Base-by-base conservation (phyloP, 2,888 invertebrate species). In the Hedychridium roseum region DNA sequence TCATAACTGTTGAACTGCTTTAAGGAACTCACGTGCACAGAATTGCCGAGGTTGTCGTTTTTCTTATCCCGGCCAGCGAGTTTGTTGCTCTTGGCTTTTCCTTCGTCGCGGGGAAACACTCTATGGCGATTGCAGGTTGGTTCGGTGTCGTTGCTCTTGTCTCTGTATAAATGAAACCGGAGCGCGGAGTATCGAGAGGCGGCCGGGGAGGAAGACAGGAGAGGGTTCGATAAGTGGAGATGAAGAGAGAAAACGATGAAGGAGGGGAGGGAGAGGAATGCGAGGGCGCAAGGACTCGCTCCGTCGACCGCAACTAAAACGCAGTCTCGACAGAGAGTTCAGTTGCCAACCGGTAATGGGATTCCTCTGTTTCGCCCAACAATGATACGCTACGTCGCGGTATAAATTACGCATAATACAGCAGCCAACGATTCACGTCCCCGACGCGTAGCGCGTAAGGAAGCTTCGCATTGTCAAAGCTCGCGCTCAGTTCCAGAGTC, bases 311-410 rank as follows among this genome's bases (percentile, higher is more conserved):
- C 68, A 70, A 70, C 73, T 70, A 70, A 72, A 74, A 70, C 67
- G 68, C 55, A 56, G 61, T 60, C 62, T 50, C 68, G 57, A 66
- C 64, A 67, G 68, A 66, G 68, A 69, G 66, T 70, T 70, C 68
- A 70, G 69, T 71, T 71, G 70, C 72, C 68, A 73, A 69, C 70
- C 71, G 68, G 75, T 76, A 76, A 76, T 75, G 75, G 74, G 70
- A 74, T 74, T 75, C 71, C 74, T 69, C 74, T 75, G 75, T 75
- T 76, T 70, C 68, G 66, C 69, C 61, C 65, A 70, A 74, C 73
- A 75, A 75, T 73, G 72, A 74, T 70, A 73, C 69, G 71, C 68
- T 66, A 64, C 69, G 70, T 72, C 71, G 66, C 68, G 67, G 68
- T 74, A 73, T 73, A 73, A 74, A 73, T 74, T 70, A 69, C 70